Evolutionary conservation across 2,797 vertebrate genomes (phyloP).

Genomic region (Babyrousa celebensis): DNA sequence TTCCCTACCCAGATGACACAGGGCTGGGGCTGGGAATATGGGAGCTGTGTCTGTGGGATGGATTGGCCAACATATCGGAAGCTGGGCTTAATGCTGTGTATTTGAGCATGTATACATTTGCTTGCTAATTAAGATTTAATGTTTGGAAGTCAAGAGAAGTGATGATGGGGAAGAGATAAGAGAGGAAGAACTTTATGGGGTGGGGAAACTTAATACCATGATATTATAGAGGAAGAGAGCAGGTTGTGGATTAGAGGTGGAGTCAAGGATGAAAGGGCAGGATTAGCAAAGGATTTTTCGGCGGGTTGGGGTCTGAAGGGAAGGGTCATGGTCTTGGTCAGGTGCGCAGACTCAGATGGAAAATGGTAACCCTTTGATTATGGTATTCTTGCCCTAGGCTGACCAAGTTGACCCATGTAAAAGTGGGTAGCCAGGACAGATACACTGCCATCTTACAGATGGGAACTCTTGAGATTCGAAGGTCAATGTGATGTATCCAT

Average conservation of each 20-base stretch:
- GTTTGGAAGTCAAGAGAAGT: not conserved
- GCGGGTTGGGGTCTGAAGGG: not conserved
- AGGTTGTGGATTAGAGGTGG: not conserved
- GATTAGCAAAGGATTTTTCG: not conserved
- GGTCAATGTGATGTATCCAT: not conserved
- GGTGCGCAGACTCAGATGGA: not conserved
- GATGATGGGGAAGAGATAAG: not conserved
- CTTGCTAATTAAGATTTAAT: slow-evolving; percentile 18
- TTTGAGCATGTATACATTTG: not conserved
- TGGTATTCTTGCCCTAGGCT: not conserved
- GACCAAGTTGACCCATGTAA: not conserved
- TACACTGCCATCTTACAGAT: not conserved
- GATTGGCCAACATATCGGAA: not conserved
- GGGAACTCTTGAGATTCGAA: not conserved
- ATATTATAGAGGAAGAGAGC: not conserved
- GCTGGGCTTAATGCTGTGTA: not conserved
- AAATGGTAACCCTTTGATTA: not conserved
- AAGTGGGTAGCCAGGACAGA: not conserved
- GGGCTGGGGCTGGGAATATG: not conserved
- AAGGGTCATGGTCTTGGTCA: not conserved
- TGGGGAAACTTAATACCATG: not conserved
- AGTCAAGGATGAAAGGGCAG: not conserved
- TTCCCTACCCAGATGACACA: too few species aligned
- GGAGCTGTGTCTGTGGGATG: not conserved
- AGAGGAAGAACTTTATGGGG: not conserved